Conservation (phyloP, 2,797 vertebrate species). For the Gambusia yucatana region DNA sequence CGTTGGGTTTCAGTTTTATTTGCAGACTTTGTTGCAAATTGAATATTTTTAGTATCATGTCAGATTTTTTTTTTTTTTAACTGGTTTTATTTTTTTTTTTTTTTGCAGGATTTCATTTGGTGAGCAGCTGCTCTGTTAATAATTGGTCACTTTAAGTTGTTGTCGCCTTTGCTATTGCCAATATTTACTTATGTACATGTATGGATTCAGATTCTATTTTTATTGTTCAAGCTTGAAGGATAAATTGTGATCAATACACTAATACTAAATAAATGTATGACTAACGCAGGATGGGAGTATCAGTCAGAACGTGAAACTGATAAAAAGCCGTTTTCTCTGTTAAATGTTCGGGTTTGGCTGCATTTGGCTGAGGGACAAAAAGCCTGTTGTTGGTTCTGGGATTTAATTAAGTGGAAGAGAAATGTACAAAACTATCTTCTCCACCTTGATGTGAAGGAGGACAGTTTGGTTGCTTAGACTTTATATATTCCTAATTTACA, state of each 20-base stretch:
- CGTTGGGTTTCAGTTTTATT: slow-evolving; percentile 42
- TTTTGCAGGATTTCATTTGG: slow-evolving; percentile 17
- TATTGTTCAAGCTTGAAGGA: slow-evolving; percentile 40
- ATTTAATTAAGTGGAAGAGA: not conserved
- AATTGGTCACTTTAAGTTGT: slow-evolving; percentile 44
- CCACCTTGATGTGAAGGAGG: not conserved
- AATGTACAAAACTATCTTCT: not conserved
- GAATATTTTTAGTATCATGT: slow-evolving; percentile 35
- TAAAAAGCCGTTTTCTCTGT: not conserved
- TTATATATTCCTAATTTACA: not conserved
- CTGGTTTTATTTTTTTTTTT: slow-evolving; percentile 46
- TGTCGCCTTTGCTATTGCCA: slow-evolving; percentile 20
- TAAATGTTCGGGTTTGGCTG: not conserved
- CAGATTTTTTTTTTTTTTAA: slow-evolving; percentile 6
- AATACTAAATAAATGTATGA: slow-evolving; percentile 28
- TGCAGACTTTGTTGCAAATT: slow-evolving; percentile 23
- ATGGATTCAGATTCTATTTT: slow-evolving; percentile 33
- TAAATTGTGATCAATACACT: slow-evolving; percentile 28
- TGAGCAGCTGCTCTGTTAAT: slow-evolving; percentile 42
- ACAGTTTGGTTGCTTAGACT: not conserved
- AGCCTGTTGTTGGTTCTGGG: not conserved
- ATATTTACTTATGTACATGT: slow-evolving; percentile 16
- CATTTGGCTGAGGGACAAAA: not conserved
- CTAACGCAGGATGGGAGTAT: slow-evolving; percentile 18
- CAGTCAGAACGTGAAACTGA: not conserved